Percentiles rank a stretch among this genome's conserved stretches.
Conservation (phyloP, 2,113 vertebrate genomes). For the Dasyprocta punctata region DNA sequence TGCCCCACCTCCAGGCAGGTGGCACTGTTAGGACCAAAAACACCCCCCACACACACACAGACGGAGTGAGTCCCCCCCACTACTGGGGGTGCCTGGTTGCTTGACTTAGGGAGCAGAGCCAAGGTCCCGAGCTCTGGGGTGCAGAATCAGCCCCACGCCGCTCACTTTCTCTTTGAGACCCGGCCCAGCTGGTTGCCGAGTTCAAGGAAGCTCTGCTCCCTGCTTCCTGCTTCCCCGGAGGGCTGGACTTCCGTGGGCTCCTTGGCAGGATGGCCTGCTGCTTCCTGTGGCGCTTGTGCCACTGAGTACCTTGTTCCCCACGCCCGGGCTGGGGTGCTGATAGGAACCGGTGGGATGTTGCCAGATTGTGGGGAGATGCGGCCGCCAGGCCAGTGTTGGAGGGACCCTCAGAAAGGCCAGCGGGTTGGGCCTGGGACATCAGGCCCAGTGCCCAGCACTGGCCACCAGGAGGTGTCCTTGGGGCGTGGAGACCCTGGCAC, state of each 20-base stretch:
- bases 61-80: no score
- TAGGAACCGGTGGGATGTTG: neutral
- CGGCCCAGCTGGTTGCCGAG: neutral
- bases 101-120: no score
- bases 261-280: neutral
- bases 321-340: neutral
- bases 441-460: neutral
- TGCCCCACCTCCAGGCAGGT: neutral
- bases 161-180: neutral
- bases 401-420: neutral
- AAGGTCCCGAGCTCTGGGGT: neutral
- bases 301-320: neutral
- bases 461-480: neutral
- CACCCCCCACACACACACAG: no score
- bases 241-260: accelerated
- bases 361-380: neutral
- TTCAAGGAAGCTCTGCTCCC: neutral
- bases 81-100: no score
- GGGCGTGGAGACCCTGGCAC: neutral
- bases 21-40: neutral
- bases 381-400: no score
- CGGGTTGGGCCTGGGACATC: neutral
- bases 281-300: neutral
- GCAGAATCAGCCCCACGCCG: neutral
- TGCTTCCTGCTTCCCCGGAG: neutral